Evolutionary conservation across 2,888 invertebrate species (phyloP), one percentile per base, ranked within the genome.

Genomic region (Elmis aenea): DNA sequence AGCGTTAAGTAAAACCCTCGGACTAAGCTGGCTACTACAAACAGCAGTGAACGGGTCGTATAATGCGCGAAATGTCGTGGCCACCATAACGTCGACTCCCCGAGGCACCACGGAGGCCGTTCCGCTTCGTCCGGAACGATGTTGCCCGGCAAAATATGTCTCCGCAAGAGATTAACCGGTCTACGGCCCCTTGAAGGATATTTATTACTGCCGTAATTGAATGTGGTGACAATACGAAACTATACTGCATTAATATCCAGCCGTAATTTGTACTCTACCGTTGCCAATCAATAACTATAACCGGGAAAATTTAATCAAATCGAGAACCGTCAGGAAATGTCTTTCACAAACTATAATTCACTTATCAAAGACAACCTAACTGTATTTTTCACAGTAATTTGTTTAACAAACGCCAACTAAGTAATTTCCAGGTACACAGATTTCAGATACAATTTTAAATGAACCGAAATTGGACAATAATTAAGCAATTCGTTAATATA

Each of bases 131-230:
- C 33, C 37, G 35, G 33, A 44, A 39, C 24, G 33, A 44, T 34
- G 31, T 14, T 36, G 39, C 28, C 45, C 29, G 10, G 26, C 41
- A 41, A 41, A 45, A 42, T 45, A 42, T 39, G 41, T 41, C 26
- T 38, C 33, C 23, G 20, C 21, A 29, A 33, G 29, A 41, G 41
- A 44, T 46, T 44, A 46, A 43, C 43, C 25, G 34, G 39, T 42
- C 23, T 39, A 25, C 33, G 30, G 35, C 26, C 30, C 32, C 40
- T 42, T 40, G 45, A 42, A 42, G 45, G 45, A 42, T 45, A 45
- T 45, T 45, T 47, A 45, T 47, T 45, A 28, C 42, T 9, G 16
- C 25, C 28, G 42, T 40, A 46, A 44, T 44, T 38, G 44, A 42
- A 44, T 39, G 32, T 42, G 27, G 30, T 15, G 28, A 18, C 30